Evolutionary conservation across 64 coral and sea anemone genomes (phyloP).

Genomic region (Astreopora myriophthalma): DNA sequence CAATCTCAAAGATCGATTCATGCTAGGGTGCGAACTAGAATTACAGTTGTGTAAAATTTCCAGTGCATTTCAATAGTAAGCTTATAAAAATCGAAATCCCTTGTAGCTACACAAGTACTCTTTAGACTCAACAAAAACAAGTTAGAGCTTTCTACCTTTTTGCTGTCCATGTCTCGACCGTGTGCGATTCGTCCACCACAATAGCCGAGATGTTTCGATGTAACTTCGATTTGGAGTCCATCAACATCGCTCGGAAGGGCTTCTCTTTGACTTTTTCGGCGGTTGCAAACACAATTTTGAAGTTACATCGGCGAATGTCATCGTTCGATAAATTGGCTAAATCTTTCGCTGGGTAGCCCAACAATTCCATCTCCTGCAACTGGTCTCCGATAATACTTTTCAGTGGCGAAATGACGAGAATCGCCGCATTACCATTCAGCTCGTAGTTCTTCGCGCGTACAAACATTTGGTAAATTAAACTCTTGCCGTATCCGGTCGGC

Average conservation of each 20-base stretch:
- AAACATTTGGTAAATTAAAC: too few species aligned
- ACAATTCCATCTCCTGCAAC: neutral
- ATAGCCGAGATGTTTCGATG: neutral
- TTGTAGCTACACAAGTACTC: too few species aligned
- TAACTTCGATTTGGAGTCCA: neutral
- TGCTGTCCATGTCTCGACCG: neutral
- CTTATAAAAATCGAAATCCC: too few species aligned
- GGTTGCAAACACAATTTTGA: neutral
- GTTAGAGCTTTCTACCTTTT: too few species aligned
- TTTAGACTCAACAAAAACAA: too few species aligned
- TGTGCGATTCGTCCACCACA: conserved; percentile 24
- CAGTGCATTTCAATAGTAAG: too few species aligned
- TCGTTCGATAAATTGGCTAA: neutral
- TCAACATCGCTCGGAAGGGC: neutral
- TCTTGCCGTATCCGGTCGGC: too few species aligned
- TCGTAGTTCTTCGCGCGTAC: too few species aligned
- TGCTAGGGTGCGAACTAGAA: too few species aligned
- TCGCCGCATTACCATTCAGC: neutral
- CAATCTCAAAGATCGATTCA: too few species aligned
- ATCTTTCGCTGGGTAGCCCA: neutral
- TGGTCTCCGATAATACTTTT: neutral
- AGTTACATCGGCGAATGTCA: neutral
- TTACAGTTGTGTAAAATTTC: too few species aligned
- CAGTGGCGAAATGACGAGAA: neutral
- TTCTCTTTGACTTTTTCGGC: conserved; percentile 23